Evolutionary conservation across 2,888 invertebrate genomes (phyloP), one percentile per base, ranked within the genome.

Genomic region (Tortrix viridana): DNA sequence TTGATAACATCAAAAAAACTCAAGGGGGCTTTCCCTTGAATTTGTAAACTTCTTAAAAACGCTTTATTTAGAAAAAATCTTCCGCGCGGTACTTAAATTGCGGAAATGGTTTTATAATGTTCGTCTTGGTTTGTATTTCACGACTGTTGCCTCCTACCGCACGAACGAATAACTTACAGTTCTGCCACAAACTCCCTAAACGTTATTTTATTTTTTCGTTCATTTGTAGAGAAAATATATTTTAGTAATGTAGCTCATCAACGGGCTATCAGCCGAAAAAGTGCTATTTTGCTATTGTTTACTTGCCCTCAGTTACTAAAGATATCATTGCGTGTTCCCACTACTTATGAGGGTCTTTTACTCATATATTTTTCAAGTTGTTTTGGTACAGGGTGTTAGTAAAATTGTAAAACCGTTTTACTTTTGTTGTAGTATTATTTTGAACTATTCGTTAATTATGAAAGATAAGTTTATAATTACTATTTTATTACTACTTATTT

Each of bases 321-420:
- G 77, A 78, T 81, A 75, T 76, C 73, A 74, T 88, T 79, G 89
- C 89, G 86, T 89, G 88, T 70, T 77, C 67, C 70, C 70, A 69
- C 68, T 74, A 71, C 75, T 84, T 78, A 79, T 71, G 74, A 68
- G 71, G 53, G 65, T 71, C 73, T 72, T 74, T 70, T 70, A 65
- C 63, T 68, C 71, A 70, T 71, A 66, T 65, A 55, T 23, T 23
- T 16, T 49, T 18, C 14, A 49, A 18, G 20, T 6, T 41, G 19
- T 16, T 16, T 7, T 3, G 9, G 19, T 7, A 6, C 16, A 5
- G n/a, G 5, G 32, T 32, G 32, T 32, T 12, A 12, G 12, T 1
- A 26, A 26, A 26, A 26, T 26, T 32, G 12, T 12, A 3, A 32
- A 32, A 12, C 1, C 32, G 12, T 32, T 12, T 3, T 12, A 32